These are phyloP conservation scores for Chelon labrosus DNA, from an alignment of 2,797 vertebrate genomes.

Conservation along the genomic window DNA sequence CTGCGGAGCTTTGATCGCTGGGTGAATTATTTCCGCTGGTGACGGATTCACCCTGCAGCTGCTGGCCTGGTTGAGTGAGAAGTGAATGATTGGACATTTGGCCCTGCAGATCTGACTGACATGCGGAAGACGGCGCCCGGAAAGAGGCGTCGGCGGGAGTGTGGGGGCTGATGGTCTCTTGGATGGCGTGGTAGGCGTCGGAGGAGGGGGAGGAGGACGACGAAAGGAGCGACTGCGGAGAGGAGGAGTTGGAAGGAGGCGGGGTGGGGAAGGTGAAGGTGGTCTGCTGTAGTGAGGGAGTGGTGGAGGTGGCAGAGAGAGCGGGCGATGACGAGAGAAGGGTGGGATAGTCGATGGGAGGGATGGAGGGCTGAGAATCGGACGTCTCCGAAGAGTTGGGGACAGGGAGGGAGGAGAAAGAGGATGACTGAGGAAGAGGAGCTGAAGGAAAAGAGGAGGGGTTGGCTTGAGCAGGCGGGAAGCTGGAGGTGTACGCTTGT, in stretches of 20 bases:
- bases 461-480: conserved; percentile 73
- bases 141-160: conserved; percentile 59
- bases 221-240: conserved; percentile 67
- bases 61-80: conserved; percentile 50
- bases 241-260: conserved; percentile 65
- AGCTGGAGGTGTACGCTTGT: conserved; percentile 66
- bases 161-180: conserved; percentile 66
- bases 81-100: conserved; percentile 62
- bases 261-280: conserved; percentile 67
- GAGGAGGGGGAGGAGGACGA: conserved; percentile 48
- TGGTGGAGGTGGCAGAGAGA: conserved; percentile 54
- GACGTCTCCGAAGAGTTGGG: conserved; percentile 36
- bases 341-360: conserved; percentile 62
- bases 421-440: conserved; percentile 77
- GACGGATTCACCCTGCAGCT: conserved; percentile 39
- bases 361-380: conserved; percentile 46
- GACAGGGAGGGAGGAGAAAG: conserved; percentile 56
- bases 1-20: conserved; percentile 47
- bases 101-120: conserved; percentile 56
- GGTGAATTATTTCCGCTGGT: conserved; percentile 37
- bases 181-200: conserved; percentile 61
- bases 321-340: conserved; percentile 63
- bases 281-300: conserved; percentile 65
- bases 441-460: conserved; percentile 66
- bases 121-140: conserved; percentile 35